Percentiles rank a stretch among this genome's conserved stretches.
phyloP scores from a whole-genome alignment of 2,888 invertebrate genomes.

The Lithophane semibrunnea region DNA sequence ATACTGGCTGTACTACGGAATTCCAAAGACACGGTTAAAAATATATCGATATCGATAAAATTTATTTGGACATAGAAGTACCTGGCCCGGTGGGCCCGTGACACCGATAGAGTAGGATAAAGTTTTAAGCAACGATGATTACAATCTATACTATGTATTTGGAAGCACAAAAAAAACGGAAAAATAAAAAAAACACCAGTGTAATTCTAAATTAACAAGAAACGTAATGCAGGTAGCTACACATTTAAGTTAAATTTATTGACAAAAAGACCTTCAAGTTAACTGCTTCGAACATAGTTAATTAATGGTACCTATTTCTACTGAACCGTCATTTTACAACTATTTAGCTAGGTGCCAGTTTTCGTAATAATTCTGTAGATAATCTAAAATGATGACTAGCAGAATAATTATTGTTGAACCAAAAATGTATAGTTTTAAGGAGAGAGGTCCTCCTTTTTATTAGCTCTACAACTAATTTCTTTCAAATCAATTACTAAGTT shows the following conservation, averaged over 20 bases:
- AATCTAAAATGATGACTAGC: neutral
- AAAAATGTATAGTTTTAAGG: neutral
- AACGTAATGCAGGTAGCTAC: neutral
- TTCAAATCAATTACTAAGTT: neutral
- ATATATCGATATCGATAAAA: constrained; percentile 26
- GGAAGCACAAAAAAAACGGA: neutral
- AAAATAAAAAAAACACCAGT: neutral
- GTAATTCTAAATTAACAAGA: neutral
- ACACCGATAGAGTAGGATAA: too few relatives aligned
- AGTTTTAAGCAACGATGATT: neutral
- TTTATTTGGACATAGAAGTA: neutral
- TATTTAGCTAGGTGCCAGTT: neutral
- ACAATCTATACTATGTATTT: neutral
- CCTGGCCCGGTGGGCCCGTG: neutral
- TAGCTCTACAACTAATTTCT: neutral
- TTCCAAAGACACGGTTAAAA: constrained; percentile 5
- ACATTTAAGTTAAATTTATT: constrained; percentile 31
- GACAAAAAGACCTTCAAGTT: constrained; percentile 42
- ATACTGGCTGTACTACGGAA: neutral
- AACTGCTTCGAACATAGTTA: constrained; percentile 21
- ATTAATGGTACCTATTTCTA: constrained; percentile 2
- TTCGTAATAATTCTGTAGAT: neutral
- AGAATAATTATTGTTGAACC: neutral
- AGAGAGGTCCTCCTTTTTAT: neutral
- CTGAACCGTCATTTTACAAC: neutral